Conservation (phyloP, 2,888 invertebrate genomes). For the Pseudolycoriella hygida region DNA sequence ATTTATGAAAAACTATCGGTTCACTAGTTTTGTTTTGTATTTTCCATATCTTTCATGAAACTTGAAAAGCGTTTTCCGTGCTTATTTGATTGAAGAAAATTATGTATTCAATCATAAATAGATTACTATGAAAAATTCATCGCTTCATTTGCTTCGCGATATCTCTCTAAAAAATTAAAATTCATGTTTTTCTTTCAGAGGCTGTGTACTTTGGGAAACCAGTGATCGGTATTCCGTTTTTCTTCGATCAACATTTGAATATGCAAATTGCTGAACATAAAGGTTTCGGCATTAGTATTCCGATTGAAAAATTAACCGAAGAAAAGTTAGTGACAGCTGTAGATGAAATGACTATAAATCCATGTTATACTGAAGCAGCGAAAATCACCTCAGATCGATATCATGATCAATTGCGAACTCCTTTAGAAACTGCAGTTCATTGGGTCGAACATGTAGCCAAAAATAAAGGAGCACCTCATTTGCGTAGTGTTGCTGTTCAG, state of each 20-base stretch:
- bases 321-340: no score
- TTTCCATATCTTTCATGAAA: no score
- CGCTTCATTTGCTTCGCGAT: no score
- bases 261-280: constrained; percentile 26
- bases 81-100: no score
- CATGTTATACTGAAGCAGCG: constrained; percentile 12
- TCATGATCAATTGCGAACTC: constrained; percentile 20
- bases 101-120: no score
- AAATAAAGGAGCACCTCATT: constrained; percentile 21
- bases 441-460: constrained; percentile 24
- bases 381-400: constrained; percentile 16
- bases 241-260: constrained; percentile 33
- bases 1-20: no score
- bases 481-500: constrained; percentile 21
- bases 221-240: constrained; percentile 33
- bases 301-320: constrained; percentile 19
- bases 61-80: no score
- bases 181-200: no score
- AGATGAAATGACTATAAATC: no score
- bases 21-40: no score
- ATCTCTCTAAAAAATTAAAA: no score
- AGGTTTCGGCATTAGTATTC: constrained; percentile 27
- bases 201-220: constrained; percentile 31
- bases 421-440: constrained; percentile 21
- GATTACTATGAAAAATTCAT: no score